Conservation (phyloP, 2,797 vertebrate genomes). For the Sebastolobus altivelis region DNA sequence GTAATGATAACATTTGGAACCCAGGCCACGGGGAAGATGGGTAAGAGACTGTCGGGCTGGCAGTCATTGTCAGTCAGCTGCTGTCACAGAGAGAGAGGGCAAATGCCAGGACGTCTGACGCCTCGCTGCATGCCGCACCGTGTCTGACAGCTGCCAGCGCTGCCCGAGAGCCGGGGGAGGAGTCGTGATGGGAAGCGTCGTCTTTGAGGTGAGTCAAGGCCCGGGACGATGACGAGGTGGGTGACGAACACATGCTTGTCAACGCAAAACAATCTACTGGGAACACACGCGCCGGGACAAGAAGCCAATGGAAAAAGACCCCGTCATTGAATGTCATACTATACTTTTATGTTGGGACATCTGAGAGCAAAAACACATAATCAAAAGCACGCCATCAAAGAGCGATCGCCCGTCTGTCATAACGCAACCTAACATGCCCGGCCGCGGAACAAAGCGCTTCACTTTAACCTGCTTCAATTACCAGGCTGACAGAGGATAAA, state of each 20-base stretch:
- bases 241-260: conserved; percentile 19
- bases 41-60: conserved; percentile 73
- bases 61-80: conserved; percentile 78
- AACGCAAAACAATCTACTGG: background rate
- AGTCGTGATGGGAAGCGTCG: conserved; percentile 32
- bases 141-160: conserved; percentile 79
- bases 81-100: conserved; percentile 75
- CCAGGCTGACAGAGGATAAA: conserved; percentile 58
- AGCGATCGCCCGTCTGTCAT: conserved; percentile 19
- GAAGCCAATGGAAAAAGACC: background rate
- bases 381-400: conserved; percentile 29
- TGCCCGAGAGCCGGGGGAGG: conserved; percentile 46
- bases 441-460: conserved; percentile 28
- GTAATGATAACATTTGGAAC: conserved; percentile 83
- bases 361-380: conserved; percentile 13
- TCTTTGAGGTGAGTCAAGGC: conserved; percentile 46
- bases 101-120: conserved; percentile 75
- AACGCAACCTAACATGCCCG: background rate
- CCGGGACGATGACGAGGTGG: background rate
- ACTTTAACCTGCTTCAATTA: conserved; percentile 64
- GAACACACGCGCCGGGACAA: background rate
- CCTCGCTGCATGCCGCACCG: conserved; percentile 55
- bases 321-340: background rate
- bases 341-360: background rate
- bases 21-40: conserved; percentile 68